Evolutionary conservation across 2,797 vertebrate genomes (phyloP).

Genomic region (Carduelis carduelis): DNA sequence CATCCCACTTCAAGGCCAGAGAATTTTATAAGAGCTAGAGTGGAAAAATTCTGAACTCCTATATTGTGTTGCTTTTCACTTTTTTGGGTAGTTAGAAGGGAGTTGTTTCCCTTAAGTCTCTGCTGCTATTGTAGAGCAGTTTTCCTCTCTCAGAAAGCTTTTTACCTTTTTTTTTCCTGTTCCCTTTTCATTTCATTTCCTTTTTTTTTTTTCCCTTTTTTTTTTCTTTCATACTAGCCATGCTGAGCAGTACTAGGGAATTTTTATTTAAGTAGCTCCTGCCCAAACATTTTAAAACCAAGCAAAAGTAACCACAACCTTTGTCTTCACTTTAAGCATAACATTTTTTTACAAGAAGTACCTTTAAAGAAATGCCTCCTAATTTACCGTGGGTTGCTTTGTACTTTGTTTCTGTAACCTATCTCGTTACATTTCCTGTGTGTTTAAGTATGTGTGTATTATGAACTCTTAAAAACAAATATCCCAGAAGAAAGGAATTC

Average conservation of each 20-base stretch:
- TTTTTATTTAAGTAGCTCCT: background rate
- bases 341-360: slow-evolving; percentile 38
- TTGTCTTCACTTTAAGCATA: slow-evolving; percentile 26
- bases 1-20: background rate
- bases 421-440: slow-evolving; percentile 27
- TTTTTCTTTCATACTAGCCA: background rate
- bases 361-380: background rate
- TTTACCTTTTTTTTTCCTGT: background rate
- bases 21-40: background rate
- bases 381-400: background rate
- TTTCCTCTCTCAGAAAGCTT: background rate
- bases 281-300: background rate
- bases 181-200: background rate
- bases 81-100: background rate
- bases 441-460: background rate
- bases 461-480: slow-evolving; percentile 41
- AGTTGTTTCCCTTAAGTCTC: background rate
- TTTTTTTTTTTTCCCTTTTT: background rate
- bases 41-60: background rate
- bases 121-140: background rate
- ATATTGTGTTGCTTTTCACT: background rate
- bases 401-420: slow-evolving; percentile 44
- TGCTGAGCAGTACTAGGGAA: background rate
- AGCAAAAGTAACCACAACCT: background rate
- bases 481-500: slow-evolving; percentile 24